These are phyloP conservation scores for Bombus soroeensis DNA, from an alignment of 1,140 invertebrate genomes.

Conservation along the genomic window DNA sequence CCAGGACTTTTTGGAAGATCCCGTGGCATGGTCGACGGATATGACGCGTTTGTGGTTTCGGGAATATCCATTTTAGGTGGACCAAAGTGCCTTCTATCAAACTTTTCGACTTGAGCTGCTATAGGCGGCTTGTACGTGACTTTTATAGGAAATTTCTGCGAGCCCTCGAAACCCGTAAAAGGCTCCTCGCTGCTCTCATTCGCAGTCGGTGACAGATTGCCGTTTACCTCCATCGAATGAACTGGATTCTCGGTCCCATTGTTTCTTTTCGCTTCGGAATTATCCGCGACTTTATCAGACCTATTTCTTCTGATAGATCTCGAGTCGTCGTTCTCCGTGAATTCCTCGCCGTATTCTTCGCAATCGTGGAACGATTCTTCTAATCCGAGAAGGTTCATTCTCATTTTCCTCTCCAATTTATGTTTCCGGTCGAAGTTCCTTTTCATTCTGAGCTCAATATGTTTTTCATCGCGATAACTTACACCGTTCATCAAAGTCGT, in stretches of 20 bases:
- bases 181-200: constrained; percentile 61
- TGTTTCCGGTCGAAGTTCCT: constrained; percentile 23
- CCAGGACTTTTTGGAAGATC: constrained; percentile 73
- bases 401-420: background rate
- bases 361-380: constrained; percentile 8
- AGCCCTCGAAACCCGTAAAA: constrained; percentile 74
- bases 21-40: constrained; percentile 37
- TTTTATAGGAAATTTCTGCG: constrained; percentile 75
- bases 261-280: background rate
- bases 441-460: background rate
- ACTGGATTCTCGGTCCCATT: background rate
- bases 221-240: background rate
- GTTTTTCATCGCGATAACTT: background rate
- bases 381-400: background rate
- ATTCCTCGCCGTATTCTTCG: background rate
- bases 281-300: background rate
- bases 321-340: background rate
- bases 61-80: constrained; percentile 64
- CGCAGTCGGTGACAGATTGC: background rate
- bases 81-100: constrained; percentile 77
- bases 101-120: constrained; percentile 70
- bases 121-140: constrained; percentile 69
- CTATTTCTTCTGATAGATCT: constrained; percentile 18
- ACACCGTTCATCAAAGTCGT: no score
- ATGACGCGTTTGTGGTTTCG: constrained; percentile 40